phyloP scores from a whole-genome alignment of 2,113 vertebrate species.

The Grammomys dolichurus region DNA sequence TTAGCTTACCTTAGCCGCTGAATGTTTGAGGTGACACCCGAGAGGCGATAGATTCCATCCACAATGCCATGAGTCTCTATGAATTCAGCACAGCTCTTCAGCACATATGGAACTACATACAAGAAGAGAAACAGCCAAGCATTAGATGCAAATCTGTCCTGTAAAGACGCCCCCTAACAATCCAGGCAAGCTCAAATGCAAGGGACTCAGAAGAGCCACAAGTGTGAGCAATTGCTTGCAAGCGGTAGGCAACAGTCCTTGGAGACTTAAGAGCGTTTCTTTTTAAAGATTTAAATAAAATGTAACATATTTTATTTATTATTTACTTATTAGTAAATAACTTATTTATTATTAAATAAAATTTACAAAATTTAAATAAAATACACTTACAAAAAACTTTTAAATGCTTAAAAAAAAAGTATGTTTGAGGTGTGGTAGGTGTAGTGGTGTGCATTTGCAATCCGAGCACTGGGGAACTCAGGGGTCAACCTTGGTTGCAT shows the following conservation, averaged over 20 bases:
- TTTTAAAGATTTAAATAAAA: neutral
- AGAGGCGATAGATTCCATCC: slow-evolving; percentile 98
- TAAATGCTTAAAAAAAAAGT: neutral
- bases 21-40: slow-evolving; percentile 98
- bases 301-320: neutral
- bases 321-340: no score
- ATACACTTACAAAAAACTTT: neutral
- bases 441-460: neutral
- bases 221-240: slow-evolving; percentile 36
- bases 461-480: neutral
- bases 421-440: neutral
- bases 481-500: neutral
- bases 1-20: slow-evolving; percentile 94
- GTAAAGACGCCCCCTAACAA: slow-evolving; percentile 34
- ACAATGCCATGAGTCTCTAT: slow-evolving; percentile 98
- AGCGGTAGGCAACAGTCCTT: neutral
- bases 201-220: neutral
- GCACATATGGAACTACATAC: slow-evolving; percentile 94
- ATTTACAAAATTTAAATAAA: neutral
- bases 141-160: slow-evolving; percentile 38
- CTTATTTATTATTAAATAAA: neutral
- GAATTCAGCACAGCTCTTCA: slow-evolving; percentile 97
- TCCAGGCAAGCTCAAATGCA: slow-evolving; percentile 38
- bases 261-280: slow-evolving; percentile 2
- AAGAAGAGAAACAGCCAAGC: slow-evolving; percentile 58